A percentile compares a stretch with the other conserved stretches of the same genome.
These are phyloP conservation scores for Argyresthia albistria DNA, from an alignment of 2,888 invertebrate species.

Conservation along the genomic window DNA sequence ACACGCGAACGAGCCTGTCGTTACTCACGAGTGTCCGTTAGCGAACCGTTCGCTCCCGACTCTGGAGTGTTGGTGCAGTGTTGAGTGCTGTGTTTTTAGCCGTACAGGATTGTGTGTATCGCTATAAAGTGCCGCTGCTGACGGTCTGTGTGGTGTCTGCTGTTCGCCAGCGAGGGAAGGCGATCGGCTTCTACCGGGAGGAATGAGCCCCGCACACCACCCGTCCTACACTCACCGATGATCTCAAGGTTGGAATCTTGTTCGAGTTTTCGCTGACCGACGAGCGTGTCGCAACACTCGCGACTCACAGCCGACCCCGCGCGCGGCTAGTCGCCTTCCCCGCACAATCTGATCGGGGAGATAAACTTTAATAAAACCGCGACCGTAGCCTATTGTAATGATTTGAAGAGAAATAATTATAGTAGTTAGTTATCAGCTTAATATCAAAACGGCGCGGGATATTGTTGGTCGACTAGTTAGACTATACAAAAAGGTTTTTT, in stretches of 20 bases:
- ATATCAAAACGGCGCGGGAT: too few species aligned
- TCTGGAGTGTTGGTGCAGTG: slow-evolving; percentile 61
- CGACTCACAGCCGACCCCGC: slow-evolving; percentile 19
- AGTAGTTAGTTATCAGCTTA: background rate
- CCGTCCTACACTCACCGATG: slow-evolving; percentile 66
- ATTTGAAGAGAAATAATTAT: background rate
- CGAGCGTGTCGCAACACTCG: slow-evolving; percentile 44
- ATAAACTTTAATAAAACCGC: slow-evolving; percentile 2
- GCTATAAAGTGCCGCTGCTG: slow-evolving; percentile 58
- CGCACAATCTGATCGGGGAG: slow-evolving; percentile 8
- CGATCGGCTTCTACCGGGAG: slow-evolving; percentile 61
- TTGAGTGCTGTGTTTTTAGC: slow-evolving; percentile 66
- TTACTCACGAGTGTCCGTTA: slow-evolving; percentile 60
- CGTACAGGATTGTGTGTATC: slow-evolving; percentile 64
- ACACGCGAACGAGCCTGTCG: slow-evolving; percentile 47
- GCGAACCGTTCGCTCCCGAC: slow-evolving; percentile 50
- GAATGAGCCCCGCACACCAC: slow-evolving; percentile 69
- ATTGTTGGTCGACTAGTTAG: too few species aligned
- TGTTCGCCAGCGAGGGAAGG: slow-evolving; percentile 67
- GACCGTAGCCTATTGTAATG: background rate
- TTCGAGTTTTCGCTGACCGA: slow-evolving; percentile 14
- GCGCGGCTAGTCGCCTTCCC: background rate
- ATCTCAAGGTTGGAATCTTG: slow-evolving; percentile 64
- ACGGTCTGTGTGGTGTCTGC: slow-evolving; percentile 56
- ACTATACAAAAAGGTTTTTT: background rate